Conservation (phyloP, 2,797 vertebrate genomes). For the Pogoniulus pusillus region DNA sequence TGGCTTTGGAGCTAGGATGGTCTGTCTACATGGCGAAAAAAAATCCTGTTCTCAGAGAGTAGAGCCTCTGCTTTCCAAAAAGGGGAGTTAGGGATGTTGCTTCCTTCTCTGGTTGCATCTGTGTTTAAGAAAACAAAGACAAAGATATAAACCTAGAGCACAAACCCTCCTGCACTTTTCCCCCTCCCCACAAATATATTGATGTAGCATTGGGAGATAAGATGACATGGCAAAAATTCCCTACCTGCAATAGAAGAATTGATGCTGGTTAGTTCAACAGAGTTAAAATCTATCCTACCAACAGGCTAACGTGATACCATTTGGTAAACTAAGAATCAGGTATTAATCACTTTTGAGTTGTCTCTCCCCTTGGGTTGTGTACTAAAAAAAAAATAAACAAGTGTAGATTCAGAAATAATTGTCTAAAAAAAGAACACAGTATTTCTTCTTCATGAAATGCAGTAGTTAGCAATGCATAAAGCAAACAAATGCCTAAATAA, state of each 20-base stretch:
- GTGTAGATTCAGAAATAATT: background rate
- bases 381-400: background rate
- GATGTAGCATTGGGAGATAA: background rate
- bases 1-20: background rate
- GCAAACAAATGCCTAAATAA: background rate
- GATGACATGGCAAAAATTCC: background rate
- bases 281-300: background rate
- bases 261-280: background rate
- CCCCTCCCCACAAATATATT: background rate
- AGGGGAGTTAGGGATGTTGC: background rate
- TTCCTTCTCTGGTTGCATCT: background rate
- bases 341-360: background rate
- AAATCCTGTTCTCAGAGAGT: background rate
- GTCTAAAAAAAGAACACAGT: background rate
- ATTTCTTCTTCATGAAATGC: background rate
- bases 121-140: background rate
- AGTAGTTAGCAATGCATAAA: background rate
- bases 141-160: background rate
- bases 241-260: background rate
- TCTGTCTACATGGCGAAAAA: background rate
- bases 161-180: rapidly evolving
- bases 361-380: background rate
- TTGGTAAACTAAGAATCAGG: background rate
- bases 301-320: background rate
- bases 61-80: background rate